Percentiles rank a stretch among this genome's conserved stretches.
Evolutionary conservation across 1,140 invertebrate species (phyloP).

Genomic region (Oryctes rhinoceros): DNA sequence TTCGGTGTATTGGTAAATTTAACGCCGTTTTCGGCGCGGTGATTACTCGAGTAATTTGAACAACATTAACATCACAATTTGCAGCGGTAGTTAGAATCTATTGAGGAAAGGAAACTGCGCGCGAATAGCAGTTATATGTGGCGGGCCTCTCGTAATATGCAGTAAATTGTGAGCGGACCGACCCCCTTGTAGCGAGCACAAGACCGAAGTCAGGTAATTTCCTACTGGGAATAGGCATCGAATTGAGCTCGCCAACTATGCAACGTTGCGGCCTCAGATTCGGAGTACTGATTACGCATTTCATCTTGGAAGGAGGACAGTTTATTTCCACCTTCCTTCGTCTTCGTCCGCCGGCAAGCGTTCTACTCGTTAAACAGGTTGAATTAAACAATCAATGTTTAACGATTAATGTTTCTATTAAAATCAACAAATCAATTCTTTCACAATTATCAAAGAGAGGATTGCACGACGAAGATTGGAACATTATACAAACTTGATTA

Average conservation of each 20-base stretch:
- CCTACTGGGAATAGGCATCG: constrained; percentile 50
- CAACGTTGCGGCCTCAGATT: constrained; percentile 40
- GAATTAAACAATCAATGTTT: too few species aligned
- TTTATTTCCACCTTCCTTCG: neutral
- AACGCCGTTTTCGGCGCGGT: constrained; percentile 22
- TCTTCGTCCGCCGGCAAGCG: too few species aligned
- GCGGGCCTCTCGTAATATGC: constrained; percentile 48
- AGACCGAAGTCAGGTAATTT: constrained; percentile 48
- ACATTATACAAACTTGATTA: too few species aligned
- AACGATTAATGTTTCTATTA: too few species aligned
- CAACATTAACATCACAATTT: constrained; percentile 42
- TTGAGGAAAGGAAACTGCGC: constrained; percentile 38
- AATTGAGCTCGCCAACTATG: constrained; percentile 46
- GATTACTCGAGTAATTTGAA: constrained; percentile 39
- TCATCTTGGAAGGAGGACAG: constrained; percentile 43
- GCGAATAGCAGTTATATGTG: constrained; percentile 34
- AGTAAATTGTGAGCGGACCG: constrained; percentile 49
- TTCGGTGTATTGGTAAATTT: constrained; percentile 30
- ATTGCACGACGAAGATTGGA: too few species aligned
- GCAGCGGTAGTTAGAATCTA: constrained; percentile 40
- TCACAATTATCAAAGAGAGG: too few species aligned
- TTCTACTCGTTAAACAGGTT: too few species aligned
- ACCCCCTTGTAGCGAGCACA: neutral
- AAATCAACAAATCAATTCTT: too few species aligned
- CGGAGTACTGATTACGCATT: constrained; percentile 46